A percentile compares a stretch with the other conserved stretches of the same genome.
Evolutionary conservation across 2,888 invertebrate genomes (phyloP).

Genomic region (Oligia strigilis): DNA sequence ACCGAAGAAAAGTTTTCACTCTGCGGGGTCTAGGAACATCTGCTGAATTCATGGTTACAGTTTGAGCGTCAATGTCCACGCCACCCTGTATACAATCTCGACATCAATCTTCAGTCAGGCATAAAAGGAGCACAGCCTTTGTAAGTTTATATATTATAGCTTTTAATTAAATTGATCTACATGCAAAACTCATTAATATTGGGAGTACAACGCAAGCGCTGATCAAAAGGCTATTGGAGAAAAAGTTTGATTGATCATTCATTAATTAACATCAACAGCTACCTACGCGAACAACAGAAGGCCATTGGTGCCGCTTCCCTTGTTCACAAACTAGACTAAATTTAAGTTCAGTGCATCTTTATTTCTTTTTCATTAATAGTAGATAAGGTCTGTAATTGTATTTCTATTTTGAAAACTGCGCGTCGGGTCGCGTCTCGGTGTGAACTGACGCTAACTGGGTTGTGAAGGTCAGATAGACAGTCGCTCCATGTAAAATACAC

Average conservation of each 20-base stretch:
- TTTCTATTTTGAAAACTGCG: too few species aligned
- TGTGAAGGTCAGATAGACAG: too few species aligned
- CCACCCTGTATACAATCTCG: background rate
- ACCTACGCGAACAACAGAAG: background rate
- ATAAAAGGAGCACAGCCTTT: background rate
- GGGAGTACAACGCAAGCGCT: background rate
- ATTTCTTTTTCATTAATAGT: too few species aligned
- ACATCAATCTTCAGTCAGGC: background rate
- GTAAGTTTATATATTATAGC: background rate
- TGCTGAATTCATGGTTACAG: background rate
- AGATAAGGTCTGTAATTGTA: too few species aligned
- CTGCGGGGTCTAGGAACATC: background rate
- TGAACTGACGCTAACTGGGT: too few species aligned
- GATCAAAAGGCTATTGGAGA: background rate
- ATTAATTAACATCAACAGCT: background rate
- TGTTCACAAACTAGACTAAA: too few species aligned
- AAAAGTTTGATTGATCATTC: background rate
- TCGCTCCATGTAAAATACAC: too few species aligned
- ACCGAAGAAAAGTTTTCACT: background rate
- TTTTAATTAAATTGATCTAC: slow-evolving; percentile 18
- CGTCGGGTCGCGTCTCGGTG: too few species aligned
- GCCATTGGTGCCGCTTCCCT: too few species aligned
- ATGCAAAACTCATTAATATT: slow-evolving; percentile 12
- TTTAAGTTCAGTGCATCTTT: too few species aligned
- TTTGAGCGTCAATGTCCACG: background rate